Conservation (phyloP, 2,113 vertebrate species). For the western clawed frog (Xenopus tropicalis) region UCB_Xtro_10.0 CM004450.2:60063001-60063500, state of each 20-base stretch:
- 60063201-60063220: too few relatives aligned
- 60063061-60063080: too few relatives aligned
- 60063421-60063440: constrained; percentile 25
- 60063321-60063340: constrained; percentile 28
- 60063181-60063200: too few relatives aligned
- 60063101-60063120: too few relatives aligned
- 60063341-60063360: constrained; percentile 21
- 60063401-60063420: neutral
- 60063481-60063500: neutral
- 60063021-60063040: too few relatives aligned
- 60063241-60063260: neutral
- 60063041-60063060: too few relatives aligned
- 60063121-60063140: too few relatives aligned
- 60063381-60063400: constrained; percentile 17
- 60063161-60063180: too few relatives aligned
- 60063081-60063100: too few relatives aligned
- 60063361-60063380: constrained; percentile 38
- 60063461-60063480: neutral
- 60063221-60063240: neutral
- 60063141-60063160: too few relatives aligned
- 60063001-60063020: too few relatives aligned
- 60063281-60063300: constrained; percentile 8
- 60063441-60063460: constrained; percentile 20
- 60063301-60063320: constrained; percentile 6
- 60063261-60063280: neutral